A percentile compares a stretch with the other conserved stretches of the same genome.
phyloP scores from a whole-genome alignment of 2,888 invertebrate genomes.

The Phyllotreta cruciferae region DNA sequence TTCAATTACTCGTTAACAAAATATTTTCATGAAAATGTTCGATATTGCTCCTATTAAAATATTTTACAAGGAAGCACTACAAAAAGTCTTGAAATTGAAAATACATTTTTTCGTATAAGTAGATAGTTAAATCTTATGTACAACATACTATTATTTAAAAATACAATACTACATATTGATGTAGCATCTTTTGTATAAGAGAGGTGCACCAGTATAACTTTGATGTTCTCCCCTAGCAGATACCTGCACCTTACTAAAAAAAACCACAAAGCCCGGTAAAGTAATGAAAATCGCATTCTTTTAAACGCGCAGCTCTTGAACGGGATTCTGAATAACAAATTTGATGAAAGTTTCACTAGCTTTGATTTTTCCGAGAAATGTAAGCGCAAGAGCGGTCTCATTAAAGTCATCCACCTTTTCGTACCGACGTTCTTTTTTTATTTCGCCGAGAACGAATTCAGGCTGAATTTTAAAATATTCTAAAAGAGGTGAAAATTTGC shows the following conservation, averaged over 20 bases:
- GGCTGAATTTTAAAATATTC: conserved; percentile 1
- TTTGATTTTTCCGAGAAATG: conserved; percentile 5
- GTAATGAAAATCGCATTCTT: conserved; percentile 2
- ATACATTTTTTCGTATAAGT: no score
- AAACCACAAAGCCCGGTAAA: background rate
- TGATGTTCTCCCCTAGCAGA: no score
- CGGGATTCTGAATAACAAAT: background rate
- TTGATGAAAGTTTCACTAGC: conserved; percentile 7
- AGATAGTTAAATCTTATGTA: no score
- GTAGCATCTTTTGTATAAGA: no score
- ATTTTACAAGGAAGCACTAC: no score
- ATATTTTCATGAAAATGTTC: no score
- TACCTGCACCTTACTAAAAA: background rate
- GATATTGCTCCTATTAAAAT: no score
- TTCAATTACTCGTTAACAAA: no score
- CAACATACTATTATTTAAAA: no score
- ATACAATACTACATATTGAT: no score
- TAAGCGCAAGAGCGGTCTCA: conserved; percentile 4
- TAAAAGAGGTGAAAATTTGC: background rate
- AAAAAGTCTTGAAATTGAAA: no score
- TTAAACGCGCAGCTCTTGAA: background rate
- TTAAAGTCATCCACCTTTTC: conserved; percentile 1
- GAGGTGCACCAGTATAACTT: no score
- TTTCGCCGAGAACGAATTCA: background rate
- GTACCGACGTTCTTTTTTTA: conserved; percentile 1